Evolutionary conservation across 2,797 vertebrate genomes (phyloP), one percentile per base, ranked within the genome.

Genomic region (Sternotherus odoratus): DNA sequence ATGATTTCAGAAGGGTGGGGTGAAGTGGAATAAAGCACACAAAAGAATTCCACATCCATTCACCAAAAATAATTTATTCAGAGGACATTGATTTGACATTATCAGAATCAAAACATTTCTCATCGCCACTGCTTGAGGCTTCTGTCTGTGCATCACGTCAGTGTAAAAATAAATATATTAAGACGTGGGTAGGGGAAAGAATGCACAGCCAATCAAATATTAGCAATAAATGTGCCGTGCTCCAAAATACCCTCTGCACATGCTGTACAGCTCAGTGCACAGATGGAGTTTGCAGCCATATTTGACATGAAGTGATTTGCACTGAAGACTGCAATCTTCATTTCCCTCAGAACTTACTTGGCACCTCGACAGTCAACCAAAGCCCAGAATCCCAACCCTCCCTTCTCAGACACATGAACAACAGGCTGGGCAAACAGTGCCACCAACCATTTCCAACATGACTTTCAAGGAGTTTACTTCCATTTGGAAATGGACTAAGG

Each of bases 31-130:
- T 11, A 54, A 93, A 95, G 51, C 63, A 90, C 77, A 77, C 0
- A 0, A 54, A 56, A 89, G 13, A 88, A 85, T 24, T 75, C 53
- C 82, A 81, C 30, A 46, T 82, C 53, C 60, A 88, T 87, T 92
- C 74, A 77, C 82, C 69, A 83, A 90, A 79, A 50, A 77, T 81
- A 30, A 53, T 97, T 97, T 97, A 97, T 97, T 97, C 46, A 74
- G 0, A 1, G 80, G 91, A 96, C 53, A 92, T 79, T 39, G 28
- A 82, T 82, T 89, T 10, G 89, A 89, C 74, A 6, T 0, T 50
- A 80, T 50, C 86, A 92, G 75, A 91, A 2, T 56, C 57, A 92
- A 89, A 95, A 53, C 66, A 12, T 88, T 79, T 87, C 87, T 57
- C 63, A 51, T 12, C 53, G 9, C 53, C 95, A 88, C 75, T 90